A percentile compares a stretch with the other conserved stretches of the same genome.
These are phyloP conservation scores for Trichomalopsis sarcophagae DNA, from an alignment of 1,140 invertebrate species.

Conservation along the genomic window DNA sequence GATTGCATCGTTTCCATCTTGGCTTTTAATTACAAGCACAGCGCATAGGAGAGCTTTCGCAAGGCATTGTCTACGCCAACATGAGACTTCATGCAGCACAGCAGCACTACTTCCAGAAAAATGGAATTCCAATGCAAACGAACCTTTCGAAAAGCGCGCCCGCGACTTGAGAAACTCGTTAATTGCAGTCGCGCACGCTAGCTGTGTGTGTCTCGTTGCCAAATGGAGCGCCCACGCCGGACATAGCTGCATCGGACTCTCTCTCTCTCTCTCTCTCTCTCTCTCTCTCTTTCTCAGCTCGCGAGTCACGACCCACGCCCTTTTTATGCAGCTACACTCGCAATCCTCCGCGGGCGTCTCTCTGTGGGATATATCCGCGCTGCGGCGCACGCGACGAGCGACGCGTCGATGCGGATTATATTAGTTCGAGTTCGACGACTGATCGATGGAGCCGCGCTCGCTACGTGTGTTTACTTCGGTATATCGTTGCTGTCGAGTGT, in stretches of 20 bases:
- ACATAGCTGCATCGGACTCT: neutral
- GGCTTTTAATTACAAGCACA: too few species aligned
- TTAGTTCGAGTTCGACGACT: constrained; percentile 22
- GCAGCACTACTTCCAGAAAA: neutral
- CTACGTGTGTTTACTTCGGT: neutral
- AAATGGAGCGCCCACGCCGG: constrained; percentile 10
- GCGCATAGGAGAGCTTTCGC: too few species aligned
- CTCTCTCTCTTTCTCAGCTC: neutral
- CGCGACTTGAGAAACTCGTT: neutral
- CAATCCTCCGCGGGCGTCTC: neutral
- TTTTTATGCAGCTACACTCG: neutral
- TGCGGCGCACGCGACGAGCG: neutral
- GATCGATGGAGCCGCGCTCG: constrained; percentile 5
- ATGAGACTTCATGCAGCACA: too few species aligned
- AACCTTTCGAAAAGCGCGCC: neutral
- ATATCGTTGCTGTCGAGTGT: neutral
- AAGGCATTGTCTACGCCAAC: too few species aligned
- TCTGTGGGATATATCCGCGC: neutral
- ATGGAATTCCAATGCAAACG: neutral
- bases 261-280: neutral
- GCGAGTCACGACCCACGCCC: constrained; percentile 6
- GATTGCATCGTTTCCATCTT: too few species aligned
- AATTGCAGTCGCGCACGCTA: neutral
- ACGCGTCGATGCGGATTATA: neutral
- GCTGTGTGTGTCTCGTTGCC: neutral